Percentiles rank a stretch among this genome's conserved stretches.
These are phyloP conservation scores for Ptilonorhynchus violaceus DNA, from an alignment of 2,113 vertebrate genomes.

Conservation along the genomic window DNA sequence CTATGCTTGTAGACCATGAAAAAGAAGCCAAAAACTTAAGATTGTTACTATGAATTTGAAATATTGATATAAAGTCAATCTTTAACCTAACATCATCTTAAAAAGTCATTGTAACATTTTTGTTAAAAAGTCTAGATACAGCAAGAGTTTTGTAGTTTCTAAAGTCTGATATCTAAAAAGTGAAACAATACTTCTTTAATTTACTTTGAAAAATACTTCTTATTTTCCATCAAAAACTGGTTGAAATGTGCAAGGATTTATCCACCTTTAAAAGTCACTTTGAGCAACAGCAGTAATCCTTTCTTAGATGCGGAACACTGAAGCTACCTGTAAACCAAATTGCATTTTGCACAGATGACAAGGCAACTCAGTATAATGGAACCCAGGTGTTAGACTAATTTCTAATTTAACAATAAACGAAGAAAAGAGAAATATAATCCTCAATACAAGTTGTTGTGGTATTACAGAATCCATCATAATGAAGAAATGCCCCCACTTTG, in stretches of 20 bases:
- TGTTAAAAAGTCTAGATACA: background rate
- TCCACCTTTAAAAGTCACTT: conserved; percentile 4
- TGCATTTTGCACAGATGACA: conserved; percentile 53
- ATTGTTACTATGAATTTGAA: background rate
- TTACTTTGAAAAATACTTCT: background rate
- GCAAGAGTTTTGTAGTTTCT: background rate
- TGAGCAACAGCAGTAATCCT: background rate
- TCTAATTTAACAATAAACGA: conserved; percentile 70
- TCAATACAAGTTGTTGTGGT: conserved; percentile 54
- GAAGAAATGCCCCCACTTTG: conserved; percentile 60
- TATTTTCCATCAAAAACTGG: background rate
- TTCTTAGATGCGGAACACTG: background rate
- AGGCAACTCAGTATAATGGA: conserved; percentile 48
- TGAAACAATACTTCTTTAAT: background rate
- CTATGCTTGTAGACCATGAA: background rate
- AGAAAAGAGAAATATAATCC: conserved; percentile 69
- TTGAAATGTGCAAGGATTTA: background rate
- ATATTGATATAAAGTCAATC: background rate
- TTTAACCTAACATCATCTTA: background rate
- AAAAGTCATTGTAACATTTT: background rate
- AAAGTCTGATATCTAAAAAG: background rate
- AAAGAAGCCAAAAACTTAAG: background rate
- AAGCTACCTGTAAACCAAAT: conserved; percentile 34
- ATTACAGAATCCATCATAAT: conserved; percentile 68
- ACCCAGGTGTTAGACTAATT: conserved; percentile 71